Conservation (phyloP, 2,888 invertebrate genomes). For the Caenorhabditis doughertyi region DNA sequence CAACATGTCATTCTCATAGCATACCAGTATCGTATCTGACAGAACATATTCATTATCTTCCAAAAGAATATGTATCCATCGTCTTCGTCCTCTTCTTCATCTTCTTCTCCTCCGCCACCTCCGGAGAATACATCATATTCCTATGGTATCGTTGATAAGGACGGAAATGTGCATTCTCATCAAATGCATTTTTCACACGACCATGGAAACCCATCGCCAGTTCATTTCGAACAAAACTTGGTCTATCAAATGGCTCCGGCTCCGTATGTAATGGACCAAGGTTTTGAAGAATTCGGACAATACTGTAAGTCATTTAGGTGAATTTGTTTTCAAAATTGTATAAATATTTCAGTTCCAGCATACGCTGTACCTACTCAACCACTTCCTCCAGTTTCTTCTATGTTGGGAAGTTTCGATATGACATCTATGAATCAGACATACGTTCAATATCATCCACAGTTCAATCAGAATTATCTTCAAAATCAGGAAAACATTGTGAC, state of each 20-base stretch:
- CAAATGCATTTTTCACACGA: constrained; percentile 43
- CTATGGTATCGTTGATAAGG: constrained; percentile 28
- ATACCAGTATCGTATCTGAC: neutral
- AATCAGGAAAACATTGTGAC: neutral
- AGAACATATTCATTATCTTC: neutral
- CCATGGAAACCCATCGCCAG: constrained; percentile 44
- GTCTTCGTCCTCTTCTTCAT: constrained; percentile 32
- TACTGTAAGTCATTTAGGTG: constrained; percentile 28
- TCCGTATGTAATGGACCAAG: neutral
- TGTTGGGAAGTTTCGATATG: constrained; percentile 47
- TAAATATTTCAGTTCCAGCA: neutral
- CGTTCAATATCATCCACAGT: neutral
- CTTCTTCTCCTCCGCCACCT: neutral
- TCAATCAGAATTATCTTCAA: neutral
- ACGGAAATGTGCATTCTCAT: constrained; percentile 32
- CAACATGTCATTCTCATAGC: no score
- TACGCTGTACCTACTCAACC: neutral
- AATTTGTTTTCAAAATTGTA: neutral
- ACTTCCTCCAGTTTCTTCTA: neutral
- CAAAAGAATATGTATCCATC: constrained; percentile 34
- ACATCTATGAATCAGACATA: constrained; percentile 7
- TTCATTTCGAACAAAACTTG: neutral
- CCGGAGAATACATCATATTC: neutral
- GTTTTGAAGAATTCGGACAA: constrained; percentile 49
- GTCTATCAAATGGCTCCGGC: neutral